Evolutionary conservation across 1,140 invertebrate species (phyloP).

Genomic region (Tenebrio molitor): DNA sequence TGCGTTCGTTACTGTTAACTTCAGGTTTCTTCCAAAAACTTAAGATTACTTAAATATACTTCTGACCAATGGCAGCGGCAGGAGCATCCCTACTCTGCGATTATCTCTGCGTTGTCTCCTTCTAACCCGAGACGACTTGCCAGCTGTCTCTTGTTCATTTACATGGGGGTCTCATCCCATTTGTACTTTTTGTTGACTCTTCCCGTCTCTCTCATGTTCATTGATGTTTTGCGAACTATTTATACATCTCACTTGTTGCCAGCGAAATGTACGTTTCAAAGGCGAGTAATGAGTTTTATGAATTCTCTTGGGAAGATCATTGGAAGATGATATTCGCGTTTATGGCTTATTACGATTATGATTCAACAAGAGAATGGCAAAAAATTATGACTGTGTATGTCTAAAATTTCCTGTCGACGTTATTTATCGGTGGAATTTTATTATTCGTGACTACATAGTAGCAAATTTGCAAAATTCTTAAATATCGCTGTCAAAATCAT

Average conservation of each 20-base stretch:
- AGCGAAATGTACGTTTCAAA: neutral
- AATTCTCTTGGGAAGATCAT: neutral
- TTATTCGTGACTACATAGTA: too few relatives aligned
- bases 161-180: constrained; percentile 42
- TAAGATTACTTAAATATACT: constrained; percentile 53
- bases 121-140: neutral
- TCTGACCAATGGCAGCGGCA: constrained; percentile 52
- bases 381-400: neutral
- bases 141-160: constrained; percentile 19
- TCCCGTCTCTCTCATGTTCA: constrained; percentile 30
- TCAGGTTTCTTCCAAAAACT: constrained; percentile 50
- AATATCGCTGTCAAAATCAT: neutral
- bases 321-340: neutral
- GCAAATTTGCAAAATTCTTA: neutral
- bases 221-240: constrained; percentile 41
- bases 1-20: constrained; percentile 46
- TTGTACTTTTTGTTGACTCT: constrained; percentile 30
- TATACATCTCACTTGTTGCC: constrained; percentile 20
- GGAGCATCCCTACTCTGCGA: constrained; percentile 19
- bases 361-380: constrained; percentile 7
- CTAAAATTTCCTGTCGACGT: too few relatives aligned
- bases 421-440: neutral
- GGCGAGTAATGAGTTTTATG: neutral
- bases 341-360: neutral
- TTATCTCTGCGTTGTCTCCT: constrained; percentile 18